Conservation (phyloP, 1,140 invertebrate genomes). For the Drosophila kepulauana region DNA sequence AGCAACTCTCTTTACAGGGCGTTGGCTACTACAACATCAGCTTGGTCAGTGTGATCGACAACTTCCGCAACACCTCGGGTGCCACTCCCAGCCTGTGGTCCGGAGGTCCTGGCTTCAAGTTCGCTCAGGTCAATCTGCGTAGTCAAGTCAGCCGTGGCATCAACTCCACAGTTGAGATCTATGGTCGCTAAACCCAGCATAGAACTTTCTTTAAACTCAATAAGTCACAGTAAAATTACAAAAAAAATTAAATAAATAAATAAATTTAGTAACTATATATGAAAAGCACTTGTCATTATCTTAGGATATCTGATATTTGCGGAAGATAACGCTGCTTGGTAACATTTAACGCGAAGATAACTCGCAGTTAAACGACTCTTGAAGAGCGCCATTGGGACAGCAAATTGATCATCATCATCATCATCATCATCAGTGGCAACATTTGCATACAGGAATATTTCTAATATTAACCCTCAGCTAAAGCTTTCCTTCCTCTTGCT, state of each 20-base stretch:
- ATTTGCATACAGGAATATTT: slow-evolving; percentile 39
- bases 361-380: slow-evolving; percentile 24
- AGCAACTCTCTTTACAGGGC: slow-evolving; percentile 36
- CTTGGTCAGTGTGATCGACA: slow-evolving; percentile 62
- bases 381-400: slow-evolving; percentile 1
- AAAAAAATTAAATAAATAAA: slow-evolving; percentile 15
- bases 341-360: slow-evolving; percentile 16
- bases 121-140: slow-evolving; percentile 55
- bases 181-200: slow-evolving; percentile 60
- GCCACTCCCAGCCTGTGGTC: slow-evolving; percentile 56
- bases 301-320: not conserved
- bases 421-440: slow-evolving; percentile 34
- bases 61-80: slow-evolving; percentile 74
- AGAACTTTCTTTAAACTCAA: too few relatives aligned
- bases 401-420: slow-evolving; percentile 50
- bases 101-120: slow-evolving; percentile 64
- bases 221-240: not conserved
- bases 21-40: slow-evolving; percentile 55
- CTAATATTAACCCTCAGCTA: slow-evolving; percentile 14
- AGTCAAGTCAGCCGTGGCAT: slow-evolving; percentile 56
- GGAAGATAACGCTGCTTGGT: not conserved
- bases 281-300: not conserved
- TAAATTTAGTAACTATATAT: not conserved
- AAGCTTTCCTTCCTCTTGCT: not conserved
- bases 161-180: slow-evolving; percentile 76